A percentile compares a stretch with the other conserved stretches of the same genome.
phyloP scores from a whole-genome alignment of 2,113 vertebrate genomes.

The Brachyistius frenatus region DNA sequence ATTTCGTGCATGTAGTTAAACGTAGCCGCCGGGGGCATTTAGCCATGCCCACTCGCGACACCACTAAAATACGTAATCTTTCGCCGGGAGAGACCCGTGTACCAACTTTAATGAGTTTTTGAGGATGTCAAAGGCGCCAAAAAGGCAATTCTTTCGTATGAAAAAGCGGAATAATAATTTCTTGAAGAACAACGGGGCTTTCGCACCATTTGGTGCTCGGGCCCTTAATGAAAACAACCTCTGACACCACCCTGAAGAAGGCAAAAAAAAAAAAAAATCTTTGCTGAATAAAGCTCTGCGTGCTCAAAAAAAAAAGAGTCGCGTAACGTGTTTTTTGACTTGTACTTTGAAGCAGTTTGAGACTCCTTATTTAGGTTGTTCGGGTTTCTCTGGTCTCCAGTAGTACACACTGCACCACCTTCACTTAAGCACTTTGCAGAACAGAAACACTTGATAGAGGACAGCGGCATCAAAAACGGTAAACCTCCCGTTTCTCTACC shows the following conservation, averaged over 20 bases:
- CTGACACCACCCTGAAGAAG: neutral
- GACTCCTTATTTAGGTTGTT: neutral
- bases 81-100: too few species aligned
- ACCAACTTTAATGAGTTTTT: too few species aligned
- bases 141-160: too few species aligned
- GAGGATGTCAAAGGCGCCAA: too few species aligned
- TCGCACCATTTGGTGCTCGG: too few species aligned
- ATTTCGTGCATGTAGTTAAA: too few species aligned
- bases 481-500: constrained; percentile 2
- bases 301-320: neutral
- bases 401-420: constrained; percentile 19
- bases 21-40: too few species aligned
- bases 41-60: too few species aligned
- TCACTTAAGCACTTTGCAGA: neutral
- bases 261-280: neutral
- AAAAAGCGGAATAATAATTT: too few species aligned
- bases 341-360: neutral
- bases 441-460: constrained; percentile 1
- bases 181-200: too few species aligned
- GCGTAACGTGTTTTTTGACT: constrained; percentile 6
- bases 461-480: constrained; percentile 11
- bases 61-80: too few species aligned
- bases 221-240: neutral
- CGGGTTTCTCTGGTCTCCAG: constrained; percentile 22
- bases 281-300: too few species aligned